A percentile compares a stretch with the other conserved stretches of the same genome.
These are phyloP conservation scores for Amaurobius ferox DNA, from an alignment of 2,888 invertebrate species.

Conservation along the genomic window DNA sequence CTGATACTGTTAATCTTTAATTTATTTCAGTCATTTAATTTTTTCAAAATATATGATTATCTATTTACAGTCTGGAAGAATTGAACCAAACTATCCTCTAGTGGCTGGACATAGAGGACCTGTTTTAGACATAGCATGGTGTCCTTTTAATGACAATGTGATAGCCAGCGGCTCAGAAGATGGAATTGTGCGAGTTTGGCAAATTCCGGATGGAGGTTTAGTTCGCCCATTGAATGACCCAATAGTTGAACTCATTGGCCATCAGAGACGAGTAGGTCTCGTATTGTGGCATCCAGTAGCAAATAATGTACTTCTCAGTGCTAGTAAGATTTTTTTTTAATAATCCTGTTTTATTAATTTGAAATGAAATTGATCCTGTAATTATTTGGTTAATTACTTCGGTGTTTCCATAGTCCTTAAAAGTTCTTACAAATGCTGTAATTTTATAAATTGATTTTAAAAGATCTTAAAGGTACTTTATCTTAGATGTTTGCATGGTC, in stretches of 20 bases:
- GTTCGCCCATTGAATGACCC: constrained; percentile 88
- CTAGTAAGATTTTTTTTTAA: constrained; percentile 80
- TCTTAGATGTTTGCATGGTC: too few species aligned
- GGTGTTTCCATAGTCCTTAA: too few species aligned
- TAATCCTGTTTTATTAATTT: too few species aligned
- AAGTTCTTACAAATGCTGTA: too few species aligned
- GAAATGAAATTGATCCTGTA: too few species aligned
- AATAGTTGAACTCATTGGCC: constrained; percentile 90
- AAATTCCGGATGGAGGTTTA: constrained; percentile 93
- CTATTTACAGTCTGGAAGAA: constrained; percentile 85
- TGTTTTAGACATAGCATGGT: constrained; percentile 95
- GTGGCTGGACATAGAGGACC: constrained; percentile 96
- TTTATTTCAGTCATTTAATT: too few species aligned
- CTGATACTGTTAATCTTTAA: too few species aligned
- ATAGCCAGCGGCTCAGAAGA: constrained; percentile 97
- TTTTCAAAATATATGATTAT: too few species aligned
- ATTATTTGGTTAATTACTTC: too few species aligned
- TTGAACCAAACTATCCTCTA: constrained; percentile 86
- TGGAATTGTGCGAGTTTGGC: constrained; percentile 94
- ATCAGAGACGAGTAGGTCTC: constrained; percentile 92
- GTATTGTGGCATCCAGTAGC: constrained; percentile 96
- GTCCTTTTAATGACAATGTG: constrained; percentile 97
- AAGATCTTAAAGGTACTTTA: too few species aligned
- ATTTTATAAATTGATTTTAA: too few species aligned
- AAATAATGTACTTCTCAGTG: constrained; percentile 92